Conservation (phyloP, 1,140 invertebrate genomes). For the Calliopsis andreniformis region DNA sequence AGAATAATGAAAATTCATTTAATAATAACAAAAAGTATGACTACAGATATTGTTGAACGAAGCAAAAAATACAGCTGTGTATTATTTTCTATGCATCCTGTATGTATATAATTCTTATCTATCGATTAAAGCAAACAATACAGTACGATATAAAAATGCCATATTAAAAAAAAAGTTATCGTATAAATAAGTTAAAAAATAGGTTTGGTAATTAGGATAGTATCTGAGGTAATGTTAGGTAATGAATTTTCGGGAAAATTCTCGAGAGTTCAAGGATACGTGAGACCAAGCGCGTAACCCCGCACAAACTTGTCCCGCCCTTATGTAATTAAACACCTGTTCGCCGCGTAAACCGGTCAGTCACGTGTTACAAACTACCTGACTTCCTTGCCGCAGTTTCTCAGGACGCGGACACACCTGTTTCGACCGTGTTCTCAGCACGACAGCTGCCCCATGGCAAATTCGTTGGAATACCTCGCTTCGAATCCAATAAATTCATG, state of each 20-base stretch:
- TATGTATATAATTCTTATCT: no score
- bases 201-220: no score
- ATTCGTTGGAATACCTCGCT: background rate
- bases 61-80: no score
- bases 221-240: no score
- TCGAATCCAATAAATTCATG: background rate
- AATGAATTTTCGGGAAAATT: background rate
- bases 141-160: no score
- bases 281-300: background rate
- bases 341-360: constrained; percentile 23
- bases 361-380: constrained; percentile 42
- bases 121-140: no score
- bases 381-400: constrained; percentile 33
- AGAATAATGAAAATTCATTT: no score
- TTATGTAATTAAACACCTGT: constrained; percentile 48
- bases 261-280: background rate
- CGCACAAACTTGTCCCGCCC: constrained; percentile 15
- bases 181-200: no score
- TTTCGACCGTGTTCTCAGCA: constrained; percentile 18
- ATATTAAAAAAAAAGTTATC: no score
- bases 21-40: no score
- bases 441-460: constrained; percentile 14
- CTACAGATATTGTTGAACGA: no score
- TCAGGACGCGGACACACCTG: constrained; percentile 38
- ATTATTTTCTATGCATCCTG: no score